Evolutionary conservation across 2,888 invertebrate genomes (phyloP).

Genomic region (Miltochrista miniata): DNA sequence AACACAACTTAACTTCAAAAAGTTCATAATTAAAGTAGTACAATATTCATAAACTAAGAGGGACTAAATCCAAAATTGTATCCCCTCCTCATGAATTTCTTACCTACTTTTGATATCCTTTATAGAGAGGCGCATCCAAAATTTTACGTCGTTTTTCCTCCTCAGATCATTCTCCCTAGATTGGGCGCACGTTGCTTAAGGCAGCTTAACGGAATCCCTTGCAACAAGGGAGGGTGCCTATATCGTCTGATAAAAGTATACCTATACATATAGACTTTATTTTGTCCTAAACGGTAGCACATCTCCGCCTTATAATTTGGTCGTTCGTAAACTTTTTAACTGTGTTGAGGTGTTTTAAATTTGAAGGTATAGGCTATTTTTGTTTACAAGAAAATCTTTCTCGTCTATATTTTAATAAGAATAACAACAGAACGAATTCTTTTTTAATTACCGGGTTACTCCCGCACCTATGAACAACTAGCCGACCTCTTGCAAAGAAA

Average conservation of each 20-base stretch:
- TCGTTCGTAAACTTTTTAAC: conserved; percentile 33
- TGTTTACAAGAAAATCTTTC: no score
- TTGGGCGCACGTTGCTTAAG: conserved; percentile 47
- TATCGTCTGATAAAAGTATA: conserved; percentile 29
- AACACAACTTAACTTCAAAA: no score
- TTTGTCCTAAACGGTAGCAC: conserved; percentile 17
- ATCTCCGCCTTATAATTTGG: conserved; percentile 24
- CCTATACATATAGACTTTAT: conserved; percentile 9
- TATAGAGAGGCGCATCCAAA: conserved; percentile 14
- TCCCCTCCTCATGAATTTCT: neutral
- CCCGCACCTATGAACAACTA: no score
- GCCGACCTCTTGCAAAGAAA: no score
- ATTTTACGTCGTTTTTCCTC: conserved; percentile 22
- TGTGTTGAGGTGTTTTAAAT: conserved; percentile 3
- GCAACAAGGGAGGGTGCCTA: conserved; percentile 28
- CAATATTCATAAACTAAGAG: neutral
- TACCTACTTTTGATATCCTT: no score
- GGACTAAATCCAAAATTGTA: neutral
- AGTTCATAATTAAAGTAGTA: no score
- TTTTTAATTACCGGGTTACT: no score
- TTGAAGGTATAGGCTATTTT: no score
- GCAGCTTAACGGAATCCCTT: conserved; percentile 43
- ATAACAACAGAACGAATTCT: no score
- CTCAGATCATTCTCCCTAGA: conserved; percentile 34
- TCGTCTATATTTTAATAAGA: no score